phyloP scores from a whole-genome alignment of 2,888 invertebrate species.

The Ecdyonurus torrentis region DNA sequence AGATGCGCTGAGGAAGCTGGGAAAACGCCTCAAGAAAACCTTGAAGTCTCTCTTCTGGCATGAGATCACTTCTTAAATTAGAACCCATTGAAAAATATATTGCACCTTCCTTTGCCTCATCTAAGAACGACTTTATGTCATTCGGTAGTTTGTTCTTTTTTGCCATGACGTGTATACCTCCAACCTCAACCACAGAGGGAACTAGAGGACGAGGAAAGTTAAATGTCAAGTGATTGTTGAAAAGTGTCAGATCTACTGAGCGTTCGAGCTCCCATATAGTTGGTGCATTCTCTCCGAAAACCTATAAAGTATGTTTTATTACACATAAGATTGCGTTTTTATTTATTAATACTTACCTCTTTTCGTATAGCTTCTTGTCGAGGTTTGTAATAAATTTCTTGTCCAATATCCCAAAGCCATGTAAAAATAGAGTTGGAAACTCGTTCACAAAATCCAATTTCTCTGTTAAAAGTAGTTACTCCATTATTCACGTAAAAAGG shows the following conservation, averaged over 20 bases:
- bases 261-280: constrained; percentile 12
- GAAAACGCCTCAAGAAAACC: constrained; percentile 26
- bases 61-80: constrained; percentile 24
- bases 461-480: constrained; percentile 15
- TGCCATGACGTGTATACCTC: constrained; percentile 19
- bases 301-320: not conserved
- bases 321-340: not conserved
- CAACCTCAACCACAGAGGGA: constrained; percentile 19
- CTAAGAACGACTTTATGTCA: constrained; percentile 28
- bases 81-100: constrained; percentile 35
- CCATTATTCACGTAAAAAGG: constrained; percentile 8
- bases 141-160: constrained; percentile 15
- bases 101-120: constrained; percentile 28
- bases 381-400: constrained; percentile 3
- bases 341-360: constrained; percentile 5
- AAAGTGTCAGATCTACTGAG: constrained; percentile 15
- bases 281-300: constrained; percentile 10
- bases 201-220: constrained; percentile 15
- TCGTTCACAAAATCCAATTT: constrained; percentile 19
- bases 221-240: constrained; percentile 19
- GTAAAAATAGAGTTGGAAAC: constrained; percentile 14
- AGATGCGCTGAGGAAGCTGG: constrained; percentile 28
- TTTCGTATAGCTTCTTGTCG: constrained; percentile 7
- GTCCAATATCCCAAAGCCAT: not conserved
- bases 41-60: constrained; percentile 23